phyloP scores from a whole-genome alignment of 2,888 invertebrate genomes.

The Scaptomyza flava region DNA sequence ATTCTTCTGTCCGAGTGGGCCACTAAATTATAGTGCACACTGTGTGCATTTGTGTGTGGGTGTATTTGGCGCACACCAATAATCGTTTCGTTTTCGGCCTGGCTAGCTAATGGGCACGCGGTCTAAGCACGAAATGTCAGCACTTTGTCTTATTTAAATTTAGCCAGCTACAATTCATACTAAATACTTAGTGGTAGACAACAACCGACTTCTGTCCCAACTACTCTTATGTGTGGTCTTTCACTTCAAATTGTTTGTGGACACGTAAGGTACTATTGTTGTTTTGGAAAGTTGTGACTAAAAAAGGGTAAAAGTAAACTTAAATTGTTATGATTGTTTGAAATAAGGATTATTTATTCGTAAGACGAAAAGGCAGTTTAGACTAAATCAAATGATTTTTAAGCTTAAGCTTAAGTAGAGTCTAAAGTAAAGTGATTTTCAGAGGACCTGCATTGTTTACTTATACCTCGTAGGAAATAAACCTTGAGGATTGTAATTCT shows the following conservation, averaged over 20 bases:
- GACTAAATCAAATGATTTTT: too few species aligned
- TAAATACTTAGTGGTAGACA: conserved; percentile 29
- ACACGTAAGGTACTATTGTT: conserved; percentile 29
- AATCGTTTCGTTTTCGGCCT: conserved; percentile 64
- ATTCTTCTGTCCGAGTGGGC: conserved; percentile 47
- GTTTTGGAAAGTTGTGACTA: conserved; percentile 22
- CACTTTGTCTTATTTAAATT: conserved; percentile 63
- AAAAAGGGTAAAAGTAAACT: not conserved
- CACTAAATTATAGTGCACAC: conserved; percentile 50
- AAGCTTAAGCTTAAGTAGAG: not conserved
- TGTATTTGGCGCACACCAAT: conserved; percentile 44
- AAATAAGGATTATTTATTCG: not conserved
- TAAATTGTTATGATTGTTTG: not conserved
- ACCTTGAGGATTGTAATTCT: too few species aligned
- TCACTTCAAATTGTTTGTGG: conserved; percentile 45
- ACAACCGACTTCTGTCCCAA: conserved; percentile 32
- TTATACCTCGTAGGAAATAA: too few species aligned
- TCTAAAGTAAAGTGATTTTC: not conserved
- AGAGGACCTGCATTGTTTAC: not conserved
- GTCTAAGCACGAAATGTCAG: conserved; percentile 70
- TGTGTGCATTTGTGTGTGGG: conserved; percentile 42
- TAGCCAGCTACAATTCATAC: conserved; percentile 37
- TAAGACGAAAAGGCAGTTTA: not conserved
- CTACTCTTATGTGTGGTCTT: conserved; percentile 34
- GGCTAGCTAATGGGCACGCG: conserved; percentile 67